Evolutionary conservation across 2,888 invertebrate genomes (phyloP), one percentile per base, ranked within the genome.

Genomic region (Agrilus cyanescens): DNA sequence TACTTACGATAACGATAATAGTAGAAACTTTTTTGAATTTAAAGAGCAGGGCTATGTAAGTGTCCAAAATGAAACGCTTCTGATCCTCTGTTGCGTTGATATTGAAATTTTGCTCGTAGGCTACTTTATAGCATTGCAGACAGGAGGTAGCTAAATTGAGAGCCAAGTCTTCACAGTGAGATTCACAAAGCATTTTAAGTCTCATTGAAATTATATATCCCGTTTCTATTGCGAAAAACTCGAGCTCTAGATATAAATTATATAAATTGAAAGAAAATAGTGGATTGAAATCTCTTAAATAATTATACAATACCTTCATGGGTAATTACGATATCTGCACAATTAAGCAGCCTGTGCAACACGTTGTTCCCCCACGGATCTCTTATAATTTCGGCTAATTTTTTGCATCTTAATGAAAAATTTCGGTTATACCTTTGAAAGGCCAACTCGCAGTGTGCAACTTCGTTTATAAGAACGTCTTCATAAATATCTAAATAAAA

Each of bases 151-250:
- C 73, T 53, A 77, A 67, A 58, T 72, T 72, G 42, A 76, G 64
- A 46, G 78, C 78, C 49, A 77, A 64, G 59, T 76, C 75, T 64
- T 76, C 75, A 63, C 76, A 76, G 53, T 73, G 71, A 48, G 73
- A 72, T 61, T 76, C 75, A 57, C 74, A 73, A 47, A 78, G 63
- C 58, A 74, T 74, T 55, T 73, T 75, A 52, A 78, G 62, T 51
- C 78, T 68, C 59, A 75, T 71, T 38, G 72, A 70, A 48, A 77
- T 66, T 53, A 76, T 62, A 58, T 73, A 72, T 38, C 72, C 73
- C 43, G 72, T 71, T 63, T 78, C 77, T 48, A 67, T 65, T 54
- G 70, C 69, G 50, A 76, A 75, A 57, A 74, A 75, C 51, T 73
- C 71, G 57, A 69, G 54, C 56, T 69, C 68, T 69, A 55, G 46